phyloP scores from a whole-genome alignment of 2,113 vertebrate genomes.

The Arvicanthis niloticus region DNA sequence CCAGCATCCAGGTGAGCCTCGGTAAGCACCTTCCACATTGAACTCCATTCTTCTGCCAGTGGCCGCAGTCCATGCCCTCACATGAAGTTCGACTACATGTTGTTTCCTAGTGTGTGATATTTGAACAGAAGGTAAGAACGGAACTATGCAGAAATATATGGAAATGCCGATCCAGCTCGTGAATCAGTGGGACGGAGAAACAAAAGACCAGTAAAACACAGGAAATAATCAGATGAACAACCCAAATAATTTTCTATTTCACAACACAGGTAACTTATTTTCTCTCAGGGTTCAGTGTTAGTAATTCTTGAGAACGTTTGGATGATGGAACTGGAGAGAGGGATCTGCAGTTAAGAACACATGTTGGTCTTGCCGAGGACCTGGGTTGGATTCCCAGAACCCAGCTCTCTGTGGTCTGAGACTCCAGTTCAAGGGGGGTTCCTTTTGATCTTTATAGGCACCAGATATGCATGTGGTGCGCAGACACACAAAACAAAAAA shows the following conservation, averaged over 20 bases:
- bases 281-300: slow-evolving; percentile 17
- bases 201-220: not conserved
- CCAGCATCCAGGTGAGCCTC: not conserved
- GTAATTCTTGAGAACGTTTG: slow-evolving; percentile 24
- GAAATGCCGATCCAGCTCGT: not conserved
- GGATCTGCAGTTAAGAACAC: not conserved
- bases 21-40: not conserved
- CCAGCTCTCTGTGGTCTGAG: not conserved
- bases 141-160: not conserved
- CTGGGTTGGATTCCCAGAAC: not conserved
- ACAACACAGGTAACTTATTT: not conserved
- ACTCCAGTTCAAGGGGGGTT: not conserved
- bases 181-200: not conserved
- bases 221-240: slow-evolving; percentile 27
- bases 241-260: slow-evolving; percentile 5
- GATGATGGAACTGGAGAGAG: not conserved
- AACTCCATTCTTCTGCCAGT: not conserved
- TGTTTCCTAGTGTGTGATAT: not conserved
- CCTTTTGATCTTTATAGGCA: not conserved
- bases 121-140: not conserved
- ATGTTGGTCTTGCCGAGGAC: not conserved
- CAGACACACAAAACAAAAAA: not conserved
- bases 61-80: not conserved
- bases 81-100: not conserved
- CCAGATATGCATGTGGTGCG: not conserved